phyloP scores from a whole-genome alignment of 2,888 invertebrate species.

The Nematopogon swammerdamellus region DNA sequence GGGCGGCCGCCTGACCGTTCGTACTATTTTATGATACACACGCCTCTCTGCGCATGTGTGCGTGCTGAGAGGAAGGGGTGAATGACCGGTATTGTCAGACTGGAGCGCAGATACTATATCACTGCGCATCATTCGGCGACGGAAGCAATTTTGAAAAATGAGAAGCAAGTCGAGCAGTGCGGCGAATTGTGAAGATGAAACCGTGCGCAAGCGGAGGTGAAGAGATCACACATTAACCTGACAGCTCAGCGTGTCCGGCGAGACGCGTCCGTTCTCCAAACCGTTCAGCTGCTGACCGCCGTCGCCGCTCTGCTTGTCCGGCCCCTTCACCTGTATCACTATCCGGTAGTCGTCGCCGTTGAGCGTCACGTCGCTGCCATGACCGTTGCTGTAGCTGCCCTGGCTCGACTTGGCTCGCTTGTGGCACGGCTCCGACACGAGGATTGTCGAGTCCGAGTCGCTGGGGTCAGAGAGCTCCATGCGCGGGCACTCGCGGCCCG shows the following conservation, averaged over 20 bases:
- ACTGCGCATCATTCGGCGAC: too few species aligned
- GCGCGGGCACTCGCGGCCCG: conserved; percentile 71
- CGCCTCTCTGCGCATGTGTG: too few species aligned
- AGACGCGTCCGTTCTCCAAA: conserved; percentile 40
- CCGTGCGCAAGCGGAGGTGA: too few species aligned
- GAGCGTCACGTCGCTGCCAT: conserved; percentile 58
- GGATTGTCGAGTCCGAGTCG: conserved; percentile 84
- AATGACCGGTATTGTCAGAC: too few species aligned
- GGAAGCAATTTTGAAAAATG: too few species aligned
- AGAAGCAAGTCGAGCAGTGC: too few species aligned
- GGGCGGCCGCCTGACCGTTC: too few species aligned
- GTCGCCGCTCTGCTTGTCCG: conserved; percentile 35
- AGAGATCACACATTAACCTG: too few species aligned
- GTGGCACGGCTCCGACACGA: conserved; percentile 76
- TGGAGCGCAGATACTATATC: too few species aligned
- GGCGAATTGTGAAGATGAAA: too few species aligned
- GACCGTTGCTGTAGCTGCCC: conserved; percentile 32
- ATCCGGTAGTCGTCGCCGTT: conserved; percentile 65
- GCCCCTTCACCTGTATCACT: conserved; percentile 70
- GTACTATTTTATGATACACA: too few species aligned
- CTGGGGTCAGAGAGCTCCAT: conserved; percentile 88
- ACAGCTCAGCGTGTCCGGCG: conserved; percentile 58
- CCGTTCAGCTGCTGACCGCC: conserved; percentile 34
- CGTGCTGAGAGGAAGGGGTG: too few species aligned
- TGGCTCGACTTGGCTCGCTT: conserved; percentile 43